Base-by-base conservation (phyloP, 2,888 invertebrate species). In the Elysia crispata region DNA sequence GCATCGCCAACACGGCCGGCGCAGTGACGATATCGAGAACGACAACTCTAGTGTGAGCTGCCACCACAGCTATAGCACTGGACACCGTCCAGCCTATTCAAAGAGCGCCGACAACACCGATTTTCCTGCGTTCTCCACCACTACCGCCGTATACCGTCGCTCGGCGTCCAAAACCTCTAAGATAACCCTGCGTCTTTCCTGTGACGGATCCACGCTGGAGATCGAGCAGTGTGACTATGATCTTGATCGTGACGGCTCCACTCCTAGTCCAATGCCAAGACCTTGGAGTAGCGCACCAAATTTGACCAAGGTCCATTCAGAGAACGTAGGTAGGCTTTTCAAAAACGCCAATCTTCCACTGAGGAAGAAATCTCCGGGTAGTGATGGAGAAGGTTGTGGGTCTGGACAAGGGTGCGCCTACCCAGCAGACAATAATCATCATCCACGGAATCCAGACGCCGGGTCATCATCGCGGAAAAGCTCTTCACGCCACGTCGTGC, bases 201-300 rank as follows among this genome's bases (percentile, higher is more conserved):
- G 86, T 25, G 86, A 87, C 66, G 87, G 87, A 0, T 87, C 87
- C 30, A 86, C 83, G 60, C 75, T 87, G 50, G 85, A 87, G 79
- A 87, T 87, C 30, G 87, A 87, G 74, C 83, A 84, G 72, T 86
- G 83, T 69, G 87, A 86, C 28, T 84, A 80, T 30, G 80, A 80
- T 28, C 20, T 80, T 18, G 80, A 75, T 30, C 73, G 66, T 28
- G 67, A 50, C 25, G 54, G 60, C 28, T 54, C 74, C 0, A 60
- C 66, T 0, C 8, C 3, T 15, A 54, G 67, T 23, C 49, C 76
- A 6, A 75, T 25, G 57, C 70, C 75, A 6, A 23, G 80, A 31
- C 80, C 75, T 1, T 80, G 80, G 80, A 75, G 33, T 49, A 80
- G 80, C 28, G 80, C 80, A 20, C 80, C 80, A 8, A 80, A 80